Base-by-base conservation (phyloP, 92 coral and sea anemone species). In the Parazoanthus atlanticus region DNA sequence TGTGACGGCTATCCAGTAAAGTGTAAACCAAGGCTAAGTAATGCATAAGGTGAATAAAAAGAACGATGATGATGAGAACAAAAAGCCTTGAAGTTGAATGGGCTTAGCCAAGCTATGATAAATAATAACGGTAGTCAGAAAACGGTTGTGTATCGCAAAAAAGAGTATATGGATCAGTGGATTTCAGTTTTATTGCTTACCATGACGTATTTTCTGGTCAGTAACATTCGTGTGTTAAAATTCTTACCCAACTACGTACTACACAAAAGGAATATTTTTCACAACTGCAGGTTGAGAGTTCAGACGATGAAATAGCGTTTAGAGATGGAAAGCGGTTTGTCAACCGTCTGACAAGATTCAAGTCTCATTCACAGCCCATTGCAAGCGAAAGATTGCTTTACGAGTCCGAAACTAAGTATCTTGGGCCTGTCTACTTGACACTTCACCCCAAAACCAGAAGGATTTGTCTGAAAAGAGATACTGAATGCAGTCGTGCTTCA, bases 261-360 rank as follows among this genome's bases (percentile, higher is more conserved):
- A 26, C 25, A 29, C 75, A 3, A 71, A 71, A 71, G 6, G 6
- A 82, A 34, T 23, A 33, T 81, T 82, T 65, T 67, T 65, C 10
- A 8, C 38, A n/a, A 82, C 16, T 61, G 65, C 75, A 88, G 76
- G 86, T 70, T 31, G 66, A 46, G 46, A 54, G 49, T 33, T 17
- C 77, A 31, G 94, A 93, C 49, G 94, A 93, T 56, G 98, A 94
- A 80, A 71, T 91, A 40, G 95, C 91, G 40, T 86, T 83, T 21
- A 86, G 95, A 58, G 86, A 64, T 25, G 90, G 92, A 30, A 86
- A 65, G 33, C 91, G 95, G 23, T 94, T 89, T 85, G 93, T 91
- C n/a, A 94, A 91, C 86, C 93, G 91, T 26, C 25, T 93, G 8
- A 81, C 34, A n/a, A 88, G 91, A 83, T 58, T 91, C 25, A 40